These are phyloP conservation scores for Apteryx mantelli DNA, from an alignment of 2,113 vertebrate genomes.

Conservation along the genomic window DNA sequence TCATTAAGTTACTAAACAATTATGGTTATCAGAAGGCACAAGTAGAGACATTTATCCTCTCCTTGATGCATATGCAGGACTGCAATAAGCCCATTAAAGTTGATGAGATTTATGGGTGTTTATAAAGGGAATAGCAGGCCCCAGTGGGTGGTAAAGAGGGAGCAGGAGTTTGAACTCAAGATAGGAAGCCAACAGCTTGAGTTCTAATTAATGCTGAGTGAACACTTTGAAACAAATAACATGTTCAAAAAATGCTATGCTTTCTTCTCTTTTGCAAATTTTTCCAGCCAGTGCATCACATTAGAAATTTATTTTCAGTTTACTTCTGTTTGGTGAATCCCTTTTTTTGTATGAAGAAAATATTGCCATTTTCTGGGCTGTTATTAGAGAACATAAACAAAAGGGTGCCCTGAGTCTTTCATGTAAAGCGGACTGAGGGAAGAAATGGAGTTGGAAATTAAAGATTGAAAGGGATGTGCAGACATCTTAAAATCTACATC, in stretches of 20 bases:
- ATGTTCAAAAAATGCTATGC: background rate
- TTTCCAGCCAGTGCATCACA: background rate
- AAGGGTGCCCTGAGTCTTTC: background rate
- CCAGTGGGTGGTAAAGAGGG: constrained; percentile 11
- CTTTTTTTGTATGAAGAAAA: background rate
- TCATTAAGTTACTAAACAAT: constrained; percentile 58
- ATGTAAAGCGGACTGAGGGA: background rate
- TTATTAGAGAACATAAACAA: background rate
- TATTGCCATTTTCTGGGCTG: background rate
- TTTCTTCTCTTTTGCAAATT: background rate
- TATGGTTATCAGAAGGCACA: constrained; percentile 35
- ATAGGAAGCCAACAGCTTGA: constrained; percentile 26
- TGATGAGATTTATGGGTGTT: constrained; percentile 48
- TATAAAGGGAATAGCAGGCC: constrained; percentile 22
- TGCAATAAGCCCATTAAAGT: constrained; percentile 45
- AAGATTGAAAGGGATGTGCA: background rate
- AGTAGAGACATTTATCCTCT: constrained; percentile 33
- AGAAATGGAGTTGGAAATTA: background rate
- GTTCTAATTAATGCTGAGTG: constrained; percentile 35
- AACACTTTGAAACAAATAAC: constrained; percentile 10
- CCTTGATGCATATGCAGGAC: constrained; percentile 21
- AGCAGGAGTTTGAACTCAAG: constrained; percentile 7
- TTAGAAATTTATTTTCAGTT: background rate
- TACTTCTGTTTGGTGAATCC: background rate
- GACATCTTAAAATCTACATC: background rate